Conservation (phyloP, 2,113 vertebrate species). For the Sapajus apella region DNA sequence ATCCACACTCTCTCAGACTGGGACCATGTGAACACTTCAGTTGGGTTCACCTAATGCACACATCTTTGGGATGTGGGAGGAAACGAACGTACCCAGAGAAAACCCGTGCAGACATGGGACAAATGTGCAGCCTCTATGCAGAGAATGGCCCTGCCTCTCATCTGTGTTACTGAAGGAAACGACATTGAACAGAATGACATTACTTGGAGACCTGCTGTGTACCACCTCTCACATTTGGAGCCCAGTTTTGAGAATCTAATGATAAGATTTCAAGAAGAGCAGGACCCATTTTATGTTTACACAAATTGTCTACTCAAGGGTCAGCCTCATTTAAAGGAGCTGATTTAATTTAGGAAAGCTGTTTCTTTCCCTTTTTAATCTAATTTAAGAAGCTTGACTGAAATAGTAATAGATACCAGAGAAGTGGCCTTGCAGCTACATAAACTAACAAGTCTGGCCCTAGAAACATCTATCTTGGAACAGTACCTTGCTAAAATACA, state of each 20-base stretch:
- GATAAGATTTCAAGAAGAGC: slow-evolving; percentile 50
- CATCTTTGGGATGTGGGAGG: background rate
- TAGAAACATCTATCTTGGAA: background rate
- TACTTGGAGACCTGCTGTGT: background rate
- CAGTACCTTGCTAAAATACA: background rate
- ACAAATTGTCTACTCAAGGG: slow-evolving; percentile 36
- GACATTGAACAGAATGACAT: background rate
- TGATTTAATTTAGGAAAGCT: slow-evolving; percentile 62
- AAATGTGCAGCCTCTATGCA: background rate
- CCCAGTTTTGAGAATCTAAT: slow-evolving; percentile 28
- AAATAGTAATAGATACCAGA: background rate
- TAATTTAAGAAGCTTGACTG: slow-evolving; percentile 54
- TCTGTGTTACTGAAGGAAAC: background rate
- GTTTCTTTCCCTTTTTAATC: slow-evolving; percentile 42
- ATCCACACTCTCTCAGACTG: background rate
- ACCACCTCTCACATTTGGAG: background rate
- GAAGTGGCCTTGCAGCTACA: background rate
- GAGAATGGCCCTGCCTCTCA: background rate
- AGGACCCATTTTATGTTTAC: slow-evolving; percentile 70
- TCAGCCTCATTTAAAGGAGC: slow-evolving; percentile 51
- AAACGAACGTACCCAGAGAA: background rate
- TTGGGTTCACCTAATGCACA: background rate
- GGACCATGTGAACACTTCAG: background rate
- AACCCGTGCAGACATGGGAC: background rate
- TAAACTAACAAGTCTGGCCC: background rate